phyloP scores from a whole-genome alignment of 2,797 vertebrate species.

The Chromobotia macracanthus region DNA sequence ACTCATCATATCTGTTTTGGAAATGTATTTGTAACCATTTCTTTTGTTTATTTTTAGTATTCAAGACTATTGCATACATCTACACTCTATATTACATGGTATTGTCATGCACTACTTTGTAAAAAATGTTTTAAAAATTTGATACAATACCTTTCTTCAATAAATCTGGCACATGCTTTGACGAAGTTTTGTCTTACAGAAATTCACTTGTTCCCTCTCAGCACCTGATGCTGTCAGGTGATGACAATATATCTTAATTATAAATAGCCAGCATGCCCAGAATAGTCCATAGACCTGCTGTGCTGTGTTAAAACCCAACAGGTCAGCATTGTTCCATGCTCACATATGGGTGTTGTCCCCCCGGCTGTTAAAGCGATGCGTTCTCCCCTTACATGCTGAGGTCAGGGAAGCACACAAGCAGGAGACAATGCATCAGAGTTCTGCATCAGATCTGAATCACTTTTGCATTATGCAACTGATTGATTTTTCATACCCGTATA shows the following conservation, averaged over 20 bases:
- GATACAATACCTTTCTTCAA: too few relatives aligned
- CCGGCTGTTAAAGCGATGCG: slow-evolving; percentile 51
- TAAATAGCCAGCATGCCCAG: slow-evolving; percentile 27
- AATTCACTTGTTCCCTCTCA: too few relatives aligned
- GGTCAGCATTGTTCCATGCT: slow-evolving; percentile 57
- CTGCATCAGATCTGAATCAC: slow-evolving; percentile 28
- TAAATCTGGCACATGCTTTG: neutral
- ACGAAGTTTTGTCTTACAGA: neutral
- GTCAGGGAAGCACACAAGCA: slow-evolving; percentile 45
- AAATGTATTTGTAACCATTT: neutral
- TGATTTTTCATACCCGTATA: neutral
- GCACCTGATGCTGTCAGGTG: neutral
- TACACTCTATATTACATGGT: neutral
- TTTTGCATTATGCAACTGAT: neutral
- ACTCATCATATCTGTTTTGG: slow-evolving; percentile 21
- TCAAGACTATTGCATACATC: neutral
- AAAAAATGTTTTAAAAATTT: too few relatives aligned
- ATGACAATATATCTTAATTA: slow-evolving; percentile 31
- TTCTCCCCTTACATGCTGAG: slow-evolving; percentile 48
- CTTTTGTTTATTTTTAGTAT: neutral
- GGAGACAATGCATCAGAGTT: slow-evolving; percentile 42
- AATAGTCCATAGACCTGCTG: slow-evolving; percentile 13
- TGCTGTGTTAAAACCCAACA: slow-evolving; percentile 22
- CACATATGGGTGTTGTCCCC: slow-evolving; percentile 43
- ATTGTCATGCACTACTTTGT: too few relatives aligned